phyloP scores from a whole-genome alignment of 2,113 vertebrate species.

The Hydrolagus affinis region DNA sequence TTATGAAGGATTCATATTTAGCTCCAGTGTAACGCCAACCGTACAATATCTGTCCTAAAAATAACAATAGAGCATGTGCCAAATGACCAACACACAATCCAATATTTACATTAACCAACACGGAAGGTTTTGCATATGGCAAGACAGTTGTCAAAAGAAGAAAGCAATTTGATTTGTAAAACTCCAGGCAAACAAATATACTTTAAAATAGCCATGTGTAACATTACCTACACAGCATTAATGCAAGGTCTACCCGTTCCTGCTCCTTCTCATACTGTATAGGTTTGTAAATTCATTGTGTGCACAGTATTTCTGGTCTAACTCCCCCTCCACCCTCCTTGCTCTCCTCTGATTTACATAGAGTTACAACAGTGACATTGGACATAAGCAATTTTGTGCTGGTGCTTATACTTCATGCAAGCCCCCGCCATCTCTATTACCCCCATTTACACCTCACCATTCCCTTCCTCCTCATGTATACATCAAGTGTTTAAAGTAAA shows the following conservation, averaged over 20 bases:
- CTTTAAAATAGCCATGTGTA: not conserved
- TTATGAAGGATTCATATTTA: not conserved
- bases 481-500: no score
- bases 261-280: no score
- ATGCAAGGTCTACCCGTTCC: not conserved
- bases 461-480: no score
- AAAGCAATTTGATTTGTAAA: not conserved
- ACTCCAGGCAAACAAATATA: not conserved
- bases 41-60: not conserved
- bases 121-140: not conserved
- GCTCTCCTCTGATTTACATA: not conserved
- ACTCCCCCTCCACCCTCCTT: not conserved
- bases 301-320: not conserved
- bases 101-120: not conserved
- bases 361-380: not conserved
- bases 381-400: no score
- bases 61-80: not conserved
- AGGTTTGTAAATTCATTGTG: not conserved
- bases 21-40: not conserved
- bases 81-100: not conserved
- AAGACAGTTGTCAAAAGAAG: conserved; percentile 5
- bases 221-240: not conserved
- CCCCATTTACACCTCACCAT: no score
- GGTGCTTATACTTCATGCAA: no score
- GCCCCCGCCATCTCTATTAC: no score